Conservation (phyloP, 1,140 invertebrate species). For the Catajapyx aquilonaris region DNA sequence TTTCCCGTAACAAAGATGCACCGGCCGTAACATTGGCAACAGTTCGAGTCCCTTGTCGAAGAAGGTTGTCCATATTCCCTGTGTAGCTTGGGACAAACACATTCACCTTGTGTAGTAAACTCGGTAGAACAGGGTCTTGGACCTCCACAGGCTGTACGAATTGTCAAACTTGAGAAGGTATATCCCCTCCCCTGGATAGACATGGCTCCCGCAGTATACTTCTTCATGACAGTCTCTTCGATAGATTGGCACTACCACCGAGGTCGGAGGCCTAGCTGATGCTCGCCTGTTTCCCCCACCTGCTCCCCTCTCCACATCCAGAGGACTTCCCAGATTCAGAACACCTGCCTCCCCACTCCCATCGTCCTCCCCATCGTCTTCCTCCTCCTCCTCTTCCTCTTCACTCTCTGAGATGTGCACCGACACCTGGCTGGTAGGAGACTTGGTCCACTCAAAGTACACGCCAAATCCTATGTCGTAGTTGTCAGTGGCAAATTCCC, state of each 20-base stretch:
- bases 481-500: constrained; percentile 97
- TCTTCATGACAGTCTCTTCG: constrained; percentile 89
- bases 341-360: neutral
- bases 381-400: constrained; percentile 65
- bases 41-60: too few relatives aligned
- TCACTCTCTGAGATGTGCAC: constrained; percentile 81
- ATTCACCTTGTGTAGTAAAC: constrained; percentile 78
- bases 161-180: constrained; percentile 99
- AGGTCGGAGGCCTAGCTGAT: constrained; percentile 34
- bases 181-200: constrained; percentile 89
- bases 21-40: too few relatives aligned
- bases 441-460: constrained; percentile 94
- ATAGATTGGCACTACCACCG: constrained; percentile 76
- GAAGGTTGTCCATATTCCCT: too few relatives aligned
- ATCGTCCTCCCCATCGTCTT: constrained; percentile 20
- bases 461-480: constrained; percentile 99
- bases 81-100: too few relatives aligned
- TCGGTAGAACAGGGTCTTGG: constrained; percentile 96
- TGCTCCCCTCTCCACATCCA: constrained; percentile 81
- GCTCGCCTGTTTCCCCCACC: constrained; percentile 47
- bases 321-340: neutral
- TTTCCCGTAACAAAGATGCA: too few relatives aligned
- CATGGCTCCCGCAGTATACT: constrained; percentile 91
- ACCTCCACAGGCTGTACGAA: constrained; percentile 95
- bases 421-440: constrained; percentile 57